phyloP scores from a whole-genome alignment of 2,113 vertebrate genomes.

The Psettodes erumei region DNA sequence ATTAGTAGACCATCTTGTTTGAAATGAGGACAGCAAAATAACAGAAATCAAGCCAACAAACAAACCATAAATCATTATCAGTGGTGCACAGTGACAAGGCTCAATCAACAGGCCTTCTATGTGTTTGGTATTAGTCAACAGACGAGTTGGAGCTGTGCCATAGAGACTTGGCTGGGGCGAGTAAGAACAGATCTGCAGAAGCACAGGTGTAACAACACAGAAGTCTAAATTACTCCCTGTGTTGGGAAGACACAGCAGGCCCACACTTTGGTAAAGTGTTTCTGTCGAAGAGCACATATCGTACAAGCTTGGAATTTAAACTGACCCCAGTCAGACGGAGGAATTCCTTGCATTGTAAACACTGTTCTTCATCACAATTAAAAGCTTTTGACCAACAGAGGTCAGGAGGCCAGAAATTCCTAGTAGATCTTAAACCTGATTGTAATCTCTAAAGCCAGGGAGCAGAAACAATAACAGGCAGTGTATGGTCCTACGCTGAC shows the following conservation, averaged over 20 bases:
- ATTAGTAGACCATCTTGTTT: not conserved
- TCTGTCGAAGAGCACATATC: not conserved
- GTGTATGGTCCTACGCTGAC: conserved; percentile 1
- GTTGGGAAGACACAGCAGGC: not conserved
- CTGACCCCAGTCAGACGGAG: not conserved
- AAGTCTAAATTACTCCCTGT: not conserved
- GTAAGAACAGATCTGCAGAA: conserved; percentile 19
- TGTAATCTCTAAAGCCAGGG: conserved; percentile 24
- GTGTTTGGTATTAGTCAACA: conserved; percentile 15
- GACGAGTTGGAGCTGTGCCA: not conserved
- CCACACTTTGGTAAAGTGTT: not conserved
- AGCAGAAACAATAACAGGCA: conserved; percentile 3
- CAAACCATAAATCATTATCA: not conserved
- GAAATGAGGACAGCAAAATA: not conserved
- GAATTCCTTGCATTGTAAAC: not conserved
- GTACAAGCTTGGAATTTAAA: not conserved
- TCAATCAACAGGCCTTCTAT: not conserved
- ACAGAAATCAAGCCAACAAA: not conserved
- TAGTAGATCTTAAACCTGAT: conserved; percentile 19
- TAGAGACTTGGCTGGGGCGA: not conserved
- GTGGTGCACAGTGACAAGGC: not conserved
- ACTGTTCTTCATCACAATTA: not conserved
- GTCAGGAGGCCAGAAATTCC: not conserved
- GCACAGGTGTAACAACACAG: conserved; percentile 8
- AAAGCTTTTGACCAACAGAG: conserved; percentile 9